phyloP scores from a whole-genome alignment of 2,113 vertebrate species.

The Asarcornis scutulata region DNA sequence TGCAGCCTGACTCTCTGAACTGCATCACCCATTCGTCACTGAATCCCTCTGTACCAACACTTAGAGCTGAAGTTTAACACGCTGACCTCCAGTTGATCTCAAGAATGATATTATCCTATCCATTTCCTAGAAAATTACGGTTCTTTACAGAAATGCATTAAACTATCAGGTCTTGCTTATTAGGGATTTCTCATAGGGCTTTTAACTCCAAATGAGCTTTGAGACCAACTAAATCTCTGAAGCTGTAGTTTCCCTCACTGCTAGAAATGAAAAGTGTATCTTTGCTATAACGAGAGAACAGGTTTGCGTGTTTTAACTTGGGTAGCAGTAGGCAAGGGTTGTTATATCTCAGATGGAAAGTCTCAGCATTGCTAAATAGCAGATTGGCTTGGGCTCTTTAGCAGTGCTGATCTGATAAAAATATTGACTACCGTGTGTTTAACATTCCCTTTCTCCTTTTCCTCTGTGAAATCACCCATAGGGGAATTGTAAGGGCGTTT shows the following conservation, averaged over 20 bases:
- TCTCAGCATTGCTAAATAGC: background rate
- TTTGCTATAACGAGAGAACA: background rate
- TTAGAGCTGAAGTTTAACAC: background rate
- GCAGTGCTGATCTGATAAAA: background rate
- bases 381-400: background rate
- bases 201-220: slow-evolving; percentile 56
- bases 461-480: background rate
- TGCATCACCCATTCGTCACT: background rate
- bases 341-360: background rate
- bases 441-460: background rate
- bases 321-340: background rate
- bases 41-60: background rate
- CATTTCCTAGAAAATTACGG: slow-evolving; percentile 20
- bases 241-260: slow-evolving; percentile 17
- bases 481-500: background rate
- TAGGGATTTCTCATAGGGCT: slow-evolving; percentile 38
- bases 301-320: background rate
- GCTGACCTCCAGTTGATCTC: background rate
- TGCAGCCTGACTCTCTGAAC: background rate
- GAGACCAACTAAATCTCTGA: slow-evolving; percentile 25
- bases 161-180: slow-evolving; percentile 35
- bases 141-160: slow-evolving; percentile 47
- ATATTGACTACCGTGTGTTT: background rate
- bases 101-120: slow-evolving; percentile 20
- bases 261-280: background rate